Base-by-base conservation (phyloP, 2,797 vertebrate species). In the Clarias pachynema region DNA sequence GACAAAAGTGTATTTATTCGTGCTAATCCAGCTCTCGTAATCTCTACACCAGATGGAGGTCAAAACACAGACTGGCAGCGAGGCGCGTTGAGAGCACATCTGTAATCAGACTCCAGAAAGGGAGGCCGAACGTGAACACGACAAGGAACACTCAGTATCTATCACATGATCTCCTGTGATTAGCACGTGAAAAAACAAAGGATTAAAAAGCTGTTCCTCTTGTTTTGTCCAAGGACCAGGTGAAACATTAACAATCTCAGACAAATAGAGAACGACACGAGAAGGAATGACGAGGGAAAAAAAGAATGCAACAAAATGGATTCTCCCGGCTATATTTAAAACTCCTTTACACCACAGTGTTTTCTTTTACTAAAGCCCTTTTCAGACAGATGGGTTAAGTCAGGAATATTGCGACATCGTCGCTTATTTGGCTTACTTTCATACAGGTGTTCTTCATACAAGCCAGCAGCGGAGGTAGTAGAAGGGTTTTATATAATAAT, bases 31-130 rank as follows among this genome's bases (percentile, higher is more conserved):
- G 77, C 10, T n/a, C 77, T 63, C 18, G 18, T 63, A 63, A 63
- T 63, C 77, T 79, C 59, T 62, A 26, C 26, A n/a, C 24, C 77
- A 79, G 57, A 62, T 59, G 37, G 75, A 62, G 77, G 57, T 78
- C 77, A 63, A 62, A 79, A 79, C 4, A 15, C 77, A 63, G 24
- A 15, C 31, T 26, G 22, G 44, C 34, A 62, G 57, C 22, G 1
- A 37, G 73, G 73, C 49, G 7, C n/a, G 26, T 2, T n/a, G 40
- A 26, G n/a, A 18, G 31, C 56, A 79, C 59, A 31, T 79, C 34
- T 79, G 16, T 62, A 62, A 63, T 63, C 59, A 8, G 57, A 79
- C 31, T 79, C 59, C 34, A 63, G 77, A 79, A 8, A 8, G 34
- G 22, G 59, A 63, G 15, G 22, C 24, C 15, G 4, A 29, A 40